Base-by-base conservation (phyloP, 2,113 vertebrate genomes). In the Lipophrys pholis region DNA sequence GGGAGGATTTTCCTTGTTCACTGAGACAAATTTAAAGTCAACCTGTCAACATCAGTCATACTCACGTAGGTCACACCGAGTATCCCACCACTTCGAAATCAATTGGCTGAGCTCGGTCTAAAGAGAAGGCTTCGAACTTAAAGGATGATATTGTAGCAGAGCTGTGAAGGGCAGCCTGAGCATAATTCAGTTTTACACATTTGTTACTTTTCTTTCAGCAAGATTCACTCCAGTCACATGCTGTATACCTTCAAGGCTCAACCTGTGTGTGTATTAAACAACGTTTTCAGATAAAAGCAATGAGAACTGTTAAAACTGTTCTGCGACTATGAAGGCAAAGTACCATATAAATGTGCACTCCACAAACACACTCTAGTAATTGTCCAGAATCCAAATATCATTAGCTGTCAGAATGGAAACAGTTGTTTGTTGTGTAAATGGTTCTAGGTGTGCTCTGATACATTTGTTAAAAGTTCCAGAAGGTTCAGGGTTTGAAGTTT, bases 1-100 rank as follows among this genome's bases (percentile, higher is more conserved):
- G 52, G 68, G 62, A 66, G 75, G 67, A 52, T 76, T 89, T 82
- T 76, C 70, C 17, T 58, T 49, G 45, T 67, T 81, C 51, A 75
- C 15, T 36, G 30, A 70, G 53, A 83, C 58, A 68, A 83, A 63
- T 82, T 83, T 65, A 88, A 79, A 87, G 58, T 46, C 21, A 30
- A 35, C 8, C 30, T 39, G 43, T 71, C 35, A 42, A 75, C 49
- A 42, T 80, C 54, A 81, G 68, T 48, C 7, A 48, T 11, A 7
- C 39, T 41, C 40, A 56, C 60, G 11, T 56, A 70, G 67, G 21
- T 65, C 62, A 56, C 17, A 46, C 50, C 68, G 59, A 78, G 50
- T 55, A 52, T 58, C 36, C 16, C n/a, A 17, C 50, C 45, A 60
- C 72, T 87, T 76, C 0, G 81, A 81, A 87, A 67, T 78, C 66